These are phyloP conservation scores for Eueides isabella DNA, from an alignment of 1,140 invertebrate species.

Conservation along the genomic window DNA sequence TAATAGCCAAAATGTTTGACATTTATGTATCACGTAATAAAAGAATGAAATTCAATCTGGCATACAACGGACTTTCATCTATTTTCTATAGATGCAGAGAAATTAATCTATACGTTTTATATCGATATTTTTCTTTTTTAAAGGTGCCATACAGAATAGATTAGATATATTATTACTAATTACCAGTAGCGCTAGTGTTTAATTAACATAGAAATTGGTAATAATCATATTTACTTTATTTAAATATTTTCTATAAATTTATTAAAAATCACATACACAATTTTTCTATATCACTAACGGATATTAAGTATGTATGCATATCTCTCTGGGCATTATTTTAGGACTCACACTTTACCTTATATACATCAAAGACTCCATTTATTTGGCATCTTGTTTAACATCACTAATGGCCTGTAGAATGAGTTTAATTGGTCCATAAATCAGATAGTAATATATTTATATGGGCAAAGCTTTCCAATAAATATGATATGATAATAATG, in stretches of 20 bases:
- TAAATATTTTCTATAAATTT: too few species aligned
- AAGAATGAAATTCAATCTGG: neutral
- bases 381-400: constrained; percentile 43
- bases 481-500: constrained; percentile 44
- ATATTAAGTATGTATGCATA: neutral
- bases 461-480: constrained; percentile 41
- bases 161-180: too few species aligned
- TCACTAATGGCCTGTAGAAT: constrained; percentile 44
- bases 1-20: constrained; percentile 19
- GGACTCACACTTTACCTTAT: constrained; percentile 30
- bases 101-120: too few species aligned
- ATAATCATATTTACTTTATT: too few species aligned
- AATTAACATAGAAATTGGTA: too few species aligned
- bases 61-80: neutral
- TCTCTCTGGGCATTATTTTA: constrained; percentile 27
- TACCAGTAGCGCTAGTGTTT: too few species aligned
- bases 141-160: too few species aligned
- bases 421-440: constrained; percentile 45
- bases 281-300: too few species aligned
- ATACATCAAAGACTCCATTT: constrained; percentile 38
- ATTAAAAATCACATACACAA: neutral
- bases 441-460: constrained; percentile 40
- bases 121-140: too few species aligned
- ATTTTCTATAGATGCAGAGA: too few species aligned
- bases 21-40: neutral